Evolutionary conservation across 2,113 vertebrate genomes (phyloP).

Genomic region (Phalacrocorax aristotelis): DNA sequence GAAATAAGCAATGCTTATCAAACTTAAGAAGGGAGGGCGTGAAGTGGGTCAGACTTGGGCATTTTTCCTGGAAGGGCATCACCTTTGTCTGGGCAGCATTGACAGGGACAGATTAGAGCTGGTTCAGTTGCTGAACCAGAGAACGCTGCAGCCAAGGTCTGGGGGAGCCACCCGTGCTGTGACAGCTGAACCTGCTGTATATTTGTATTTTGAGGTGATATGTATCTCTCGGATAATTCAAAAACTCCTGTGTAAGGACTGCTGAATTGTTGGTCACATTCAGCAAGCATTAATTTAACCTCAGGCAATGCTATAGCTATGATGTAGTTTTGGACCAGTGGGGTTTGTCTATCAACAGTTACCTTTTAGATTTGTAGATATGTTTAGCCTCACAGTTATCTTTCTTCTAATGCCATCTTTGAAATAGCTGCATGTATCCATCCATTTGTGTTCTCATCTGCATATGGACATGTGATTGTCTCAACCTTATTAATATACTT

Average conservation of each 20-base stretch:
- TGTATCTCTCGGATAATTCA: neutral
- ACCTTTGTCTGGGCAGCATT: neutral
- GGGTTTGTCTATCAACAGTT: neutral
- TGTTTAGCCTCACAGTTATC: neutral
- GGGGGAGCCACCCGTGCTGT: fast-evolving
- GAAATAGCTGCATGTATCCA: neutral
- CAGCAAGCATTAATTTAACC: neutral
- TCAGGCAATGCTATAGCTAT: neutral
- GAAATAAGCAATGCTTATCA: neutral
- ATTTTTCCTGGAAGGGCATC: neutral
- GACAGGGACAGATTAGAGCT: neutral
- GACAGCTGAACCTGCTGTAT: neutral
- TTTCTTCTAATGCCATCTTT: neutral
- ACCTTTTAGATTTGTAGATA: neutral
- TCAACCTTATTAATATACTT: neutral
- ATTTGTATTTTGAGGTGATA: neutral
- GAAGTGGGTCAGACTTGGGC: neutral
- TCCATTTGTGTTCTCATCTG: neutral
- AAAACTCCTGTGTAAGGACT: neutral
- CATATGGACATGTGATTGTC: neutral
- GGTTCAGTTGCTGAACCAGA: neutral
- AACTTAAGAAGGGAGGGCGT: neutral
- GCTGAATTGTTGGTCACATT: neutral
- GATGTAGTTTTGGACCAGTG: neutral
- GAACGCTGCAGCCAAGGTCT: neutral